Base-by-base conservation (phyloP, 2,113 vertebrate species). In the Ancistrus triradiatus region DNA sequence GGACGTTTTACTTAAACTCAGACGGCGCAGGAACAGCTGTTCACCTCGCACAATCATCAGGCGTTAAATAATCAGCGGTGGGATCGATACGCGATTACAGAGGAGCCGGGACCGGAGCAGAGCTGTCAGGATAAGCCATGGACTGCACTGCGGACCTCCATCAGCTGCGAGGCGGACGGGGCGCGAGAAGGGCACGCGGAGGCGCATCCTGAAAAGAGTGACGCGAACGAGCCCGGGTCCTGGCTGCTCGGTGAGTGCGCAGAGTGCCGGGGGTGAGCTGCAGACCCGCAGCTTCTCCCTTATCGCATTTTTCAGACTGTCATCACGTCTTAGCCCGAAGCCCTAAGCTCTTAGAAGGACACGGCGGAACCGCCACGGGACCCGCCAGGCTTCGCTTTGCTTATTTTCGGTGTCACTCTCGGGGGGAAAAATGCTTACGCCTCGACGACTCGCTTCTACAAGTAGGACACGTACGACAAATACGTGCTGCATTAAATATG, bases 101-200 rank as follows among this genome's bases (percentile, higher is more conserved):
- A 27, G 51, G 42, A 57, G 52, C 51, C 8, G 15, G 38, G 28
- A 19, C 6, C 31, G 37, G 31, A 9, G 43, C 42, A 27, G 31
- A 37, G 15, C 52, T 38, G 43, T 49, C 63, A 49, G 33, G 43
- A 48, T 66, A 66, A 57, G 28, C 19, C 43, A 66, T 48, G 53
- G 63, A 49, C 63, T 9, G 33, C 22, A 3, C 15, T 56, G 11
- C 3, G 27, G 7, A 31, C 27, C 27, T 31, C 7, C 27, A n/a
- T n/a, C n/a, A n/a, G n/a, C n/a, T n/a, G n/a, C n/a, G n/a, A n/a
- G n/a, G 38, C 7, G n/a, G n/a, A 37, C 27, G 7, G n/a, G 14
- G 42, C 13, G 31, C 2, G 7, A 37, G 40, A n/a, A n/a, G 28
- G 21, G 21, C 59, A 62, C 43, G 17, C 15, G 14, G 47, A 50